Base-by-base conservation (phyloP, 2,797 vertebrate species). In the Toxotes lorentzi region DNA sequence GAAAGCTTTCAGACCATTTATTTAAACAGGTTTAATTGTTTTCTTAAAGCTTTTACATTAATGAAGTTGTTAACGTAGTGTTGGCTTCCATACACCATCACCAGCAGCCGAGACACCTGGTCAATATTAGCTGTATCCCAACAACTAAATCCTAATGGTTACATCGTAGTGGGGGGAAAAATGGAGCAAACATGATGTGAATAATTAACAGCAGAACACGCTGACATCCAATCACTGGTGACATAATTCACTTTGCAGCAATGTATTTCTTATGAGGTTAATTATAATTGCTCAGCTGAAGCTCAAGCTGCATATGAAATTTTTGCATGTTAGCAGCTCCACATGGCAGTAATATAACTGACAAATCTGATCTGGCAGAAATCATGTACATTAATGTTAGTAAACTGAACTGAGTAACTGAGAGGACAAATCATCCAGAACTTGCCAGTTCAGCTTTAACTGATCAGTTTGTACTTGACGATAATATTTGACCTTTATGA, bases 221-320 rank as follows among this genome's bases (percentile, higher is more conserved):
- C 32, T 74, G 71, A 63, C 41, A 81, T 45, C 62, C 41, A 83
- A 56, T 73, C 56, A 50, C 53, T 64, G n/a, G 63, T 41, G 63
- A 62, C 43, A 53, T 50, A 32, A 70, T 81, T 86, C 10, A 50
- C 48, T 83, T 68, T 70, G 72, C 21, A 62, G 51, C 41, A 38
- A 78, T 79, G 54, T 58, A 51, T 82, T 76, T 58, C n/a, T 69
- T 70, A 83, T 88, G 58, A 57, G 50, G 73, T 78, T 84, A 79
- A 79, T 81, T 86, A 21, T 60, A 79, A 64, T 77, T 56, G 14
- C 58, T 78, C 60, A 72, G 70, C 59, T 54, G 61, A 56, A 61
- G 35, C 48, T 56, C 3, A 24, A 35, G 68, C 24, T 7, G 38
- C 35, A 21, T 63, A 50, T 53, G 19, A 62, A 35, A 32, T 48